A percentile compares a stretch with the other conserved stretches of the same genome.
Evolutionary conservation across 2,797 vertebrate species (phyloP).

Genomic region (Dryobates pubescens): DNA sequence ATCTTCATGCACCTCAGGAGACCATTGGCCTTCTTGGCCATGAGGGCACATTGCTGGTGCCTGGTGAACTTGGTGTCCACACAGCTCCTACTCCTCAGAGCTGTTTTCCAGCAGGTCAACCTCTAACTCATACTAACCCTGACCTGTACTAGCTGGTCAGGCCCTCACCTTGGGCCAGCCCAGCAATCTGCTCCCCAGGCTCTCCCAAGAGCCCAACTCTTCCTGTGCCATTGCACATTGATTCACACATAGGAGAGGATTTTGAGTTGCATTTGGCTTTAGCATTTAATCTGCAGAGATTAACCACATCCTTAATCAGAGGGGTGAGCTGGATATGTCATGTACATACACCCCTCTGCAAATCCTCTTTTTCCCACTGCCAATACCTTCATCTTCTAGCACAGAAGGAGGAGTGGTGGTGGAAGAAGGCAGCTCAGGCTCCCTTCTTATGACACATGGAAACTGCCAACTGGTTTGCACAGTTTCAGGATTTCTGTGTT

Average conservation of each 20-base stretch:
- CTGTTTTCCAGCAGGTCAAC: too few relatives aligned
- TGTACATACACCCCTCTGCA: neutral
- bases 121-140: too few relatives aligned
- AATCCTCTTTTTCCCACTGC: neutral
- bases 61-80: too few relatives aligned
- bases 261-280: neutral
- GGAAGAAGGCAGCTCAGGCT: neutral
- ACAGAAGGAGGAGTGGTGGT: neutral
- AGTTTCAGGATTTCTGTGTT: neutral
- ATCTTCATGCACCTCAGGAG: too few relatives aligned
- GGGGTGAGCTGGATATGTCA: neutral
- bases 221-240: neutral
- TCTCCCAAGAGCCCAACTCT: neutral
- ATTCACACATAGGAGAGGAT: neutral
- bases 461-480: neutral
- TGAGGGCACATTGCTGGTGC: too few relatives aligned
- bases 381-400: neutral
- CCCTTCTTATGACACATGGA: neutral
- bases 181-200: neutral
- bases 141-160: too few relatives aligned
- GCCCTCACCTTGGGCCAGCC: neutral
- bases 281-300: neutral
- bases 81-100: too few relatives aligned
- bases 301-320: neutral
- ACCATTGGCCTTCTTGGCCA: too few relatives aligned